Base-by-base conservation (phyloP, 2,797 vertebrate genomes). In the Antennarius maculatus region DNA sequence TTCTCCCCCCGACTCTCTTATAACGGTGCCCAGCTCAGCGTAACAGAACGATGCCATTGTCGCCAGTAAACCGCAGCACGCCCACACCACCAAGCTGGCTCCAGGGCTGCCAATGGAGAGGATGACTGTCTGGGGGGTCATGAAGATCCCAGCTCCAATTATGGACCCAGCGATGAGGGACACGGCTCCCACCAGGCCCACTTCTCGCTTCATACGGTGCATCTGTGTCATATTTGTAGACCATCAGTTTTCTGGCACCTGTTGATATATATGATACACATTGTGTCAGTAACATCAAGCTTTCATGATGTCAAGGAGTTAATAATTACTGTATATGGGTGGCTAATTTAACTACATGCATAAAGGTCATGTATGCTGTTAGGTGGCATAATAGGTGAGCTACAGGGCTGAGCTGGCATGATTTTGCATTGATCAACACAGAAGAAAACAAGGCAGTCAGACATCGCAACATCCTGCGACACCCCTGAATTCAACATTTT, bases 131-230 rank as follows among this genome's bases (percentile, higher is more conserved):
- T 97, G 93, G 0, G 96, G 96, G 15, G 94, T 94, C 95, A 96
- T 96, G 80, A 98, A 96, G 82, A 98, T 96, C 62, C 97, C 95
- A 0, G 95, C 96, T 39, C 95, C 93, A 1, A 97, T 95, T 94
- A 96, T 95, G 0, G 94, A 95, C 16, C 96, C 95, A 1, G 85
- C 90, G 2, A 95, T 94, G 65, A 98, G 91, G 47, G 95, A 96
- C 71, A 95, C 89, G 0, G 94, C 85, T 0, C 94, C 95, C 48
- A 93, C 68, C 67, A 97, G 83, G n/a, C 95, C 92, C 0, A 97
- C 81, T 43, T 97, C 93, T 37, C 89, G 86, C 66, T 92, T 94
- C 75, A 97, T 79, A 31, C 17, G 90, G 45, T 96, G 79, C 53
- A 87, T 90, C 34, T 86, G 46, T 0, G 74, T 37, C 49, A 61